Conservation (phyloP, 2,888 invertebrate genomes). For the Bibio marci region DNA sequence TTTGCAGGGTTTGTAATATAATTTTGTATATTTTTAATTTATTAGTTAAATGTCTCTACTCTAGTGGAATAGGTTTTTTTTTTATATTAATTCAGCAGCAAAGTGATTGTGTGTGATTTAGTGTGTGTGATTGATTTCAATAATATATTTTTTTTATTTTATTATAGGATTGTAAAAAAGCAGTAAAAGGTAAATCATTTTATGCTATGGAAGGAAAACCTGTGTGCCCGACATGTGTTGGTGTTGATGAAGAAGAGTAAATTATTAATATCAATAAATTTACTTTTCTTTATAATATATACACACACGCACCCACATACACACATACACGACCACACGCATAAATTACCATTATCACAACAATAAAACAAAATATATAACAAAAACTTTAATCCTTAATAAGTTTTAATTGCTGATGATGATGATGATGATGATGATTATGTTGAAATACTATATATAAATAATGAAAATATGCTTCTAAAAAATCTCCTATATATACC, state of each 20-base stretch:
- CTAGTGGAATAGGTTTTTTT: too few species aligned
- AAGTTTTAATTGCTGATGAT: too few species aligned
- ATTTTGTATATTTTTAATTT: conserved; percentile 4
- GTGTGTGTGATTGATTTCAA: too few species aligned
- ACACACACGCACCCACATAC: conserved; percentile 6
- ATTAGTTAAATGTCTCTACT: too few species aligned
- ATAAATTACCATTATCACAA: conserved; percentile 4
- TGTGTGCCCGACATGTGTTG: conserved; percentile 85
- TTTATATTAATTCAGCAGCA: too few species aligned
- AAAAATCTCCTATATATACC: too few species aligned
- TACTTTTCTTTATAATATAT: neutral
- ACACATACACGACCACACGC: conserved; percentile 2
- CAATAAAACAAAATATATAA: conserved; percentile 4
- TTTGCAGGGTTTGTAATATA: conserved; percentile 74
- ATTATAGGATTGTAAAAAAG: conserved; percentile 87
- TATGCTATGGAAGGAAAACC: conserved; percentile 95
- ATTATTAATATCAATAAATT: conserved; percentile 22
- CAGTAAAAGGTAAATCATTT: conserved; percentile 89
- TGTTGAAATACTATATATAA: too few species aligned
- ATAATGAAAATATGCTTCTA: too few species aligned
- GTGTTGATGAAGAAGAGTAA: conserved; percentile 70
- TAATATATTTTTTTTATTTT: too few species aligned
- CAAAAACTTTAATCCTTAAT: too few species aligned
- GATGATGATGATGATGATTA: too few species aligned
- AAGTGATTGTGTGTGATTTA: too few species aligned